Percentiles rank a stretch among this genome's conserved stretches.
These are phyloP conservation scores for Agrochola circellaris DNA, from an alignment of 2,888 invertebrate genomes.

Conservation along the genomic window DNA sequence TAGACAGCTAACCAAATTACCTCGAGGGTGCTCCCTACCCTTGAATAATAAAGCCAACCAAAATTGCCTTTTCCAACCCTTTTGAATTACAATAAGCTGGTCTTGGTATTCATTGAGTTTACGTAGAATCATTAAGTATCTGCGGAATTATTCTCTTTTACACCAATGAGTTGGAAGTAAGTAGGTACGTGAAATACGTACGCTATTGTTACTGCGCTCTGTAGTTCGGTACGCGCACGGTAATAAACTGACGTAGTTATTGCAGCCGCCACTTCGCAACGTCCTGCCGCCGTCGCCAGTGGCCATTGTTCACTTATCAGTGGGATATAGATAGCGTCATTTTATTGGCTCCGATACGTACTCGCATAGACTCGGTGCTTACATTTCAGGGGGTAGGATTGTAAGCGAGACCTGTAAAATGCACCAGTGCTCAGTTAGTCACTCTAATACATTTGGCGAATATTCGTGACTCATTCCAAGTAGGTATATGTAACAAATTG, in stretches of 20 bases:
- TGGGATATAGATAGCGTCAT: slow-evolving; percentile 38
- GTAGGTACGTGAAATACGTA: slow-evolving; percentile 17
- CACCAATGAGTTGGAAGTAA: not conserved
- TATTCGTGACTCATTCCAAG: slow-evolving; percentile 35
- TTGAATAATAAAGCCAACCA: not conserved
- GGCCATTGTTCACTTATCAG: slow-evolving; percentile 42
- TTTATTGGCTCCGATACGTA: slow-evolving; percentile 28
- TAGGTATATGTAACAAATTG: not conserved
- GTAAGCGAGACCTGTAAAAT: not conserved
- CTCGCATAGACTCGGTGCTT: not conserved
- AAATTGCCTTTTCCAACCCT: not conserved
- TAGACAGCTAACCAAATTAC: slow-evolving; percentile 13
- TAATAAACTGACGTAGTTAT: slow-evolving; percentile 9
- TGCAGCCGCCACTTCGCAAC: slow-evolving; percentile 23
- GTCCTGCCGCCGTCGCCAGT: not conserved
- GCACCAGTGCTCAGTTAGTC: not conserved
- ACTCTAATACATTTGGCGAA: not conserved
- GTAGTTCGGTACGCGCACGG: slow-evolving; percentile 6
- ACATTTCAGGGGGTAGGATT: not conserved
- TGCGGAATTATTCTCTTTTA: not conserved
- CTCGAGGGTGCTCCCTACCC: not conserved
- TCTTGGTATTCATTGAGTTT: not conserved
- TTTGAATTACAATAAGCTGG: not conserved
- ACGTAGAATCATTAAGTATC: not conserved
- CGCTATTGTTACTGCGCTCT: slow-evolving; percentile 12